A percentile compares a stretch with the other conserved stretches of the same genome.
Evolutionary conservation across 2,888 invertebrate species (phyloP).

Genomic region (Caradrina clavipalpis): DNA sequence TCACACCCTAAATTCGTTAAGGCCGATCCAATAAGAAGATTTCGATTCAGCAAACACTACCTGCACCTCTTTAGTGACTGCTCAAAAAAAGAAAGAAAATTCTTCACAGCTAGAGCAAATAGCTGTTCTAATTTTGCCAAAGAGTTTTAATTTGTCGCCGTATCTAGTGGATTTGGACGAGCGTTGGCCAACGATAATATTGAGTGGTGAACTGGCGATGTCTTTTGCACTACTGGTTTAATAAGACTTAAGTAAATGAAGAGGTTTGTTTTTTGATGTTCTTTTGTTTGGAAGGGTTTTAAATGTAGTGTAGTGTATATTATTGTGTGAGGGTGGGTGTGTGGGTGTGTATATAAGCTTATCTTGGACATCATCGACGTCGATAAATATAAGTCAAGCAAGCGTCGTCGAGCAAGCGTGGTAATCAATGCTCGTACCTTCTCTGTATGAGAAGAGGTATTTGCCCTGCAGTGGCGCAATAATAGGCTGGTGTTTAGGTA

Average conservation of each 20-base stretch:
- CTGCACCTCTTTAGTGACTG: constrained; percentile 43
- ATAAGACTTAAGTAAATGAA: constrained; percentile 14
- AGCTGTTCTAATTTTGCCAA: constrained; percentile 48
- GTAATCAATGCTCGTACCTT: no score
- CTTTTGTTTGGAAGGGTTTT: no score
- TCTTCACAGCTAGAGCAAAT: constrained; percentile 34
- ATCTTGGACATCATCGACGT: no score
- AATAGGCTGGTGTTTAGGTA: no score
- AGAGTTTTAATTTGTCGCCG: constrained; percentile 60
- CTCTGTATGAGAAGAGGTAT: no score
- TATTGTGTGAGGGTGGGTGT: no score
- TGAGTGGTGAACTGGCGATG: constrained; percentile 22
- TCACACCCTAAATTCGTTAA: constrained; percentile 49
- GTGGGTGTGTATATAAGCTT: no score
- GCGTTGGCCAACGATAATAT: constrained; percentile 43
- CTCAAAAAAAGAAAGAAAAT: constrained; percentile 38
- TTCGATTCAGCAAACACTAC: constrained; percentile 44
- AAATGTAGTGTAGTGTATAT: no score
- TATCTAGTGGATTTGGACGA: constrained; percentile 48
- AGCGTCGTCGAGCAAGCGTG: no score
- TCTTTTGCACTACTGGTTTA: constrained; percentile 18
- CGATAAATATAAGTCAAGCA: no score
- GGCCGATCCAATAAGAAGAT: constrained; percentile 49
- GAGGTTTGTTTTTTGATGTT: constrained; percentile 12
- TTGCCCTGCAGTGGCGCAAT: no score